These are phyloP conservation scores for Mixornis gularis DNA, from an alignment of 2,113 vertebrate genomes.

Conservation along the genomic window DNA sequence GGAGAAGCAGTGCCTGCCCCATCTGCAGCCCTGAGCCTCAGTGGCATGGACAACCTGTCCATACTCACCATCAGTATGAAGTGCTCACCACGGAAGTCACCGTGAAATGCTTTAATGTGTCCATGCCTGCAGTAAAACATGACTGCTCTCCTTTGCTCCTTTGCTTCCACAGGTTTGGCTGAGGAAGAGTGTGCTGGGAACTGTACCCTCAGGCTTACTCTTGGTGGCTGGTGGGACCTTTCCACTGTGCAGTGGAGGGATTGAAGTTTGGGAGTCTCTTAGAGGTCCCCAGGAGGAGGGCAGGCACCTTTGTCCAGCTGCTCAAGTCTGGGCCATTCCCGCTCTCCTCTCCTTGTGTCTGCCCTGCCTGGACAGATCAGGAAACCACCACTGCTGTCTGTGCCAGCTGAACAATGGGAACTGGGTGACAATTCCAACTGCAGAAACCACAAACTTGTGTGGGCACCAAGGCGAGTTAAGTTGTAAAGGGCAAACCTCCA, in stretches of 20 bases:
- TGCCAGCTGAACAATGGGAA: neutral
- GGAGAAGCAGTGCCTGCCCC: neutral
- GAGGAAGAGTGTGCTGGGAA: neutral
- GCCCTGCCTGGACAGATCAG: neutral
- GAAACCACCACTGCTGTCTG: neutral
- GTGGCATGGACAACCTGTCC: rapidly evolving
- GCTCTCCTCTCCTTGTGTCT: neutral
- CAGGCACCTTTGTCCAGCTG: neutral
- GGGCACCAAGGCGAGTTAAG: neutral
- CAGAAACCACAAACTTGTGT: neutral
- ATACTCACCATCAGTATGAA: neutral
- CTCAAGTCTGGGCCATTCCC: neutral
- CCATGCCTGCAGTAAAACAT: rapidly evolving
- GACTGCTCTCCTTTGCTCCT: neutral
- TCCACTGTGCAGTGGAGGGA: neutral
- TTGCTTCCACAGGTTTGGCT: neutral
- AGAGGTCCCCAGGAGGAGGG: neutral
- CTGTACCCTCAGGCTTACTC: neutral
- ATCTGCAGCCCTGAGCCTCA: neutral
- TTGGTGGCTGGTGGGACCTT: neutral
- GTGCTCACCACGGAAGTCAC: neutral
- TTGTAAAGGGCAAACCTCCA: neutral
- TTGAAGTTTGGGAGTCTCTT: neutral
- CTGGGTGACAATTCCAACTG: neutral
- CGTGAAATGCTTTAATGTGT: neutral